phyloP scores from a whole-genome alignment of 2,888 invertebrate genomes.

The Autographa pulchrina region DNA sequence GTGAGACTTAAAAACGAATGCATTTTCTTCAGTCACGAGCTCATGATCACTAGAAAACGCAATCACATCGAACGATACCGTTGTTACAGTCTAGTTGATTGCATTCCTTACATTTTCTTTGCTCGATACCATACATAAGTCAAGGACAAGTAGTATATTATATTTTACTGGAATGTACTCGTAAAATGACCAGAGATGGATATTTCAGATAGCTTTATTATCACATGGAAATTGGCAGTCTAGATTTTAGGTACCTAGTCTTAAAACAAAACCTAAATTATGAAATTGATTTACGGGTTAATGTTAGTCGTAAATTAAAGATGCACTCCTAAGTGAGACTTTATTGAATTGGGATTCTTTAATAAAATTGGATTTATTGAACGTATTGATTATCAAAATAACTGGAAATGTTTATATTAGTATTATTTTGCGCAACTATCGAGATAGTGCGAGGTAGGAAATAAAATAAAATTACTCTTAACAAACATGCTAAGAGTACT shows the following conservation, averaged over 20 bases:
- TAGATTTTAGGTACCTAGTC: neutral
- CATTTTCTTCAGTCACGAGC: neutral
- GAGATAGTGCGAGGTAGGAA: no score
- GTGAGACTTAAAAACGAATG: neutral
- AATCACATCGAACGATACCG: neutral
- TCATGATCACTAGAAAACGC: neutral
- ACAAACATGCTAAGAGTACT: no score
- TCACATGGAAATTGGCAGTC: constrained; percentile 7
- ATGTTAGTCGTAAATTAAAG: no score
- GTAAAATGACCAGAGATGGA: constrained; percentile 27
- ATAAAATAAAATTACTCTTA: no score
- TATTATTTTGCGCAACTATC: no score
- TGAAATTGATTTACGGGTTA: neutral
- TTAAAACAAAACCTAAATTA: neutral
- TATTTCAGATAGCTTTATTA: constrained; percentile 13
- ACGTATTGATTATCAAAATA: no score
- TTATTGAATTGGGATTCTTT: no score
- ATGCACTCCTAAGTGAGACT: no score
- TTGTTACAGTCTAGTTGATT: constrained; percentile 18
- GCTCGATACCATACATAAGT: constrained; percentile 16
- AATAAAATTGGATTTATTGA: no score
- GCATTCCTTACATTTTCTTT: constrained; percentile 9
- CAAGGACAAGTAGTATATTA: constrained; percentile 39
- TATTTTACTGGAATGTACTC: constrained; percentile 30
- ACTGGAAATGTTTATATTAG: no score